These are phyloP conservation scores for Chymomyza amoena DNA, from an alignment of 2,888 invertebrate genomes.

Conservation along the genomic window DNA sequence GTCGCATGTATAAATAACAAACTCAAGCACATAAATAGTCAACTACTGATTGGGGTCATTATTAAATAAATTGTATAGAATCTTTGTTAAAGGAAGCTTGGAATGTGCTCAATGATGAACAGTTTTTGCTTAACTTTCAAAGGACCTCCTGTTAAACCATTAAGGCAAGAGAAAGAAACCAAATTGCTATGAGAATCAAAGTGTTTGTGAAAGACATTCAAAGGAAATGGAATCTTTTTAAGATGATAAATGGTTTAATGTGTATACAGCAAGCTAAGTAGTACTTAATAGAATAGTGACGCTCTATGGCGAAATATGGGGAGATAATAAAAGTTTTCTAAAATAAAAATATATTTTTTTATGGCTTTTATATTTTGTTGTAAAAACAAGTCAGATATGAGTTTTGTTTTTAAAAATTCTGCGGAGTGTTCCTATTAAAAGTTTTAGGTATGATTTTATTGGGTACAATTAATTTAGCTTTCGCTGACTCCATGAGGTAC, in stretches of 20 bases:
- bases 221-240: conserved; percentile 51
- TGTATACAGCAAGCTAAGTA: conserved; percentile 5
- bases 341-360: too few species aligned
- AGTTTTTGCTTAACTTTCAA: background rate
- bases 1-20: background rate
- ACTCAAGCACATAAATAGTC: background rate
- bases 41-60: conserved; percentile 50
- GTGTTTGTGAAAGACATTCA: conserved; percentile 44
- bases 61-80: conserved; percentile 57
- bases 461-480: too few species aligned
- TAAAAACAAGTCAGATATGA: too few species aligned
- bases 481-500: too few species aligned
- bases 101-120: conserved; percentile 29
- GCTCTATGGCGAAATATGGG: too few species aligned
- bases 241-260: conserved; percentile 67
- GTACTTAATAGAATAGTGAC: background rate
- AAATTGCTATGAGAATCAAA: conserved; percentile 29
- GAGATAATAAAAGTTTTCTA: too few species aligned
- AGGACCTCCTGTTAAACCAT: background rate
- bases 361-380: too few species aligned
- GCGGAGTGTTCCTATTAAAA: too few species aligned
- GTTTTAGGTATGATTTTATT: too few species aligned
- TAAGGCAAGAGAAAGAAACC: background rate
- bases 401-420: too few species aligned
- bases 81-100: conserved; percentile 43